Base-by-base conservation (phyloP, 2,113 vertebrate species). In the Arvicanthis niloticus region DNA sequence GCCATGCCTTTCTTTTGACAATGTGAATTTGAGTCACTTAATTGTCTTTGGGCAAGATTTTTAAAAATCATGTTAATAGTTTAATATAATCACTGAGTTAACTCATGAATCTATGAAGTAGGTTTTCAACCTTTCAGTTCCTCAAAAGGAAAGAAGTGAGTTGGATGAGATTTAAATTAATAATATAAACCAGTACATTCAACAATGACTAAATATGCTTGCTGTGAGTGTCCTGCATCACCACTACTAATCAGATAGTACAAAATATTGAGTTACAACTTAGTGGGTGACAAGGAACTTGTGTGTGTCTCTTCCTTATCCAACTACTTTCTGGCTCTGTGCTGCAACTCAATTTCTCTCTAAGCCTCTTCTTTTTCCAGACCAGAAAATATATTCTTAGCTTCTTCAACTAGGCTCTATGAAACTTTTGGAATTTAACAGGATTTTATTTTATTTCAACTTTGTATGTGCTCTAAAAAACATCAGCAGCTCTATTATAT, bases 61-160 rank as follows among this genome's bases (percentile, higher is more conserved):
- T 89, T 85, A 65, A 68, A 94, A 82, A 89, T 51, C 22, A 10
- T 93, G 89, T 17, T 26, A 81, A 31, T 93, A 87, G 78, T 70
- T 48, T 73, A 1, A 3, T 73, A 31, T 40, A 48, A 26, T 89
- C 10, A 82, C 15, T 56, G 15, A n/a, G 26, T 85, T 67, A 85
- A 90, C 73, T 92, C 26, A 77, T 19, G 85, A 85, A 72, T 45
- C 40, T 86, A 89, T 11, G 16, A 84, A 67, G 24, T 37, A 87
- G 15, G 8, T 15, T 19, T 89, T 68, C 3, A 34, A 12, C 22
- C 4, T 67, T 93, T 73, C n/a, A 70, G 3, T 1, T 93, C 6
- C 22, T 75, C 29, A 16, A 84, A 40, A 29, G 34, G 3, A n/a
- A 93, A 96, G 37, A 9, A 40, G 31, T 67, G 45, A 95, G 2